Evolutionary conservation across 2,113 vertebrate species (phyloP).

Genomic region (Rhinopomastus cyanomelas): DNA sequence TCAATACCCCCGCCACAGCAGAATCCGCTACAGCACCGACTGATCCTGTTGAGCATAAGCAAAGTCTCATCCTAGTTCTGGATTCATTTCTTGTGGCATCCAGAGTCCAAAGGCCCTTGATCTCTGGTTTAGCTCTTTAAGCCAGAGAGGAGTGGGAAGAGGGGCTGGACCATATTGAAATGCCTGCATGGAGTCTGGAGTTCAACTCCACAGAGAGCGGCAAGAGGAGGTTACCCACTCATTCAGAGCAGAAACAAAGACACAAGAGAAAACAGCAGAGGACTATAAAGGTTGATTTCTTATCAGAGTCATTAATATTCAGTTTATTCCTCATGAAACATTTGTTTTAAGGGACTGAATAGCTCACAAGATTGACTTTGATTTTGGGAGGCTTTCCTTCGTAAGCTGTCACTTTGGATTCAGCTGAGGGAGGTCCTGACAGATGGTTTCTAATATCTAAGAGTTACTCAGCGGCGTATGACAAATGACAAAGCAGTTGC

Average conservation of each 20-base stretch:
- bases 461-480: slow-evolving; percentile 18
- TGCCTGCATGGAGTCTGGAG: background rate
- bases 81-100: background rate
- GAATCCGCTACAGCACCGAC: background rate
- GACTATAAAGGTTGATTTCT: background rate
- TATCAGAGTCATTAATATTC: slow-evolving; percentile 26
- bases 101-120: background rate
- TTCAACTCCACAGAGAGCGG: background rate
- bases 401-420: slow-evolving; percentile 50
- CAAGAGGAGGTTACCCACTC: background rate
- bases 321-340: background rate
- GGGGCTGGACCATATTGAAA: background rate
- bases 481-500: slow-evolving; percentile 54
- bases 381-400: slow-evolving; percentile 59
- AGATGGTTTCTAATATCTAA: slow-evolving; percentile 52
- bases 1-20: too few relatives aligned
- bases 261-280: background rate
- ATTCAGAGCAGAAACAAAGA: background rate
- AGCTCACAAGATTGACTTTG: slow-evolving; percentile 52
- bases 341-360: slow-evolving; percentile 15
- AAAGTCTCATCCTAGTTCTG: background rate
- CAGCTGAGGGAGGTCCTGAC: slow-evolving; percentile 43
- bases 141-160: background rate
- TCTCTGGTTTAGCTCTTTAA: background rate
- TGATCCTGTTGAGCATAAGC: background rate